These are phyloP conservation scores for Drosophila eugracilis DNA, from an alignment of 1,140 invertebrate species.

Conservation along the genomic window DNA sequence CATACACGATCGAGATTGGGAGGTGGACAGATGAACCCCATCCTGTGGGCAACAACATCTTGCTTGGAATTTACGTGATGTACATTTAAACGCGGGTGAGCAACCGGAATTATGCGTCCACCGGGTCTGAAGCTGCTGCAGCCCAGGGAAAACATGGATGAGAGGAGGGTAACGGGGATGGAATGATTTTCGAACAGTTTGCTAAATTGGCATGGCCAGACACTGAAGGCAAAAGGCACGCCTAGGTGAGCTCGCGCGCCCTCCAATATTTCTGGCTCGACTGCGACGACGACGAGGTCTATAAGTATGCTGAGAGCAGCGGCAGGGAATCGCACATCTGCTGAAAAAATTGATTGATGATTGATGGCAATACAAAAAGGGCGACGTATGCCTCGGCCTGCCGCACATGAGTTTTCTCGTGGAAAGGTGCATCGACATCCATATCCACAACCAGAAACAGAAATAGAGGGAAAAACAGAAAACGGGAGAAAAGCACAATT, in stretches of 20 bases:
- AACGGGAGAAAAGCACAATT: constrained; percentile 64
- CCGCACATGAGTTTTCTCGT: constrained; percentile 5
- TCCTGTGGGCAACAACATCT: constrained; percentile 50
- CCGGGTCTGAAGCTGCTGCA: constrained; percentile 22
- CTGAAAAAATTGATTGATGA: constrained; percentile 72
- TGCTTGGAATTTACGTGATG: constrained; percentile 77
- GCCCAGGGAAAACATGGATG: constrained; percentile 13
- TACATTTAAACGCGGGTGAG: constrained; percentile 72
- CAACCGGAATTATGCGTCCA: constrained; percentile 74
- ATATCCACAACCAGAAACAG: constrained; percentile 5
- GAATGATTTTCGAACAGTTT: constrained; percentile 60
- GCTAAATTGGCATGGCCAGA: constrained; percentile 71
- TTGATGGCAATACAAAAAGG: constrained; percentile 40
- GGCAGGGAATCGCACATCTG: constrained; percentile 51
- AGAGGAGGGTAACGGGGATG: background rate
- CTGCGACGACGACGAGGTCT: constrained; percentile 56
- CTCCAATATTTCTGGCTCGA: constrained; percentile 32
- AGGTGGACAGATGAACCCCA: constrained; percentile 12
- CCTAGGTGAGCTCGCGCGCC: constrained; percentile 44
- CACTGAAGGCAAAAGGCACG: constrained; percentile 56
- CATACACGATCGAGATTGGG: constrained; percentile 52
- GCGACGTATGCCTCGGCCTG: constrained; percentile 25
- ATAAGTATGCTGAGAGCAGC: constrained; percentile 64
- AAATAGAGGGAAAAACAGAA: background rate
- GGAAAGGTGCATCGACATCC: constrained; percentile 8